These are phyloP conservation scores for Irena cyanogastra DNA, from an alignment of 2,113 vertebrate genomes.

Conservation along the genomic window DNA sequence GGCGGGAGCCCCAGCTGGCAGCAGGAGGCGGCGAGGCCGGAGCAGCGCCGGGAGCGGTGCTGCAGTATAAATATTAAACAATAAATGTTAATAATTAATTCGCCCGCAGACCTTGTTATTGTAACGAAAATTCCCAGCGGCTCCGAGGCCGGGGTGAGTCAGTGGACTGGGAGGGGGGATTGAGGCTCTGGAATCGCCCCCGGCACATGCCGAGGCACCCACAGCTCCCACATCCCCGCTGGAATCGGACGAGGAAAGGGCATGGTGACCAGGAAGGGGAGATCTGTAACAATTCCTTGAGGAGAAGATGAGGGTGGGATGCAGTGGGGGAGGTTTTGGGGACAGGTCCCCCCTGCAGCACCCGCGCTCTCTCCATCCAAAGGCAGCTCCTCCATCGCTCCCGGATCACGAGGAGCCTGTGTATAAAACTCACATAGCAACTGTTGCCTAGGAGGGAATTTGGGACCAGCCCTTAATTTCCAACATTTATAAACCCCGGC, in stretches of 20 bases:
- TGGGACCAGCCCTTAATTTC: conserved; percentile 53
- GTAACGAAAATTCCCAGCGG: conserved; percentile 22
- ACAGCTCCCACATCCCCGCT: neutral
- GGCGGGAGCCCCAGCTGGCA: neutral
- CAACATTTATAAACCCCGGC: conserved; percentile 23
- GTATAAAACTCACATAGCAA: conserved; percentile 46
- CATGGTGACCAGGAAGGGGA: neutral
- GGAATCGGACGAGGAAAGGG: neutral
- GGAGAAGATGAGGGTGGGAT: neutral
- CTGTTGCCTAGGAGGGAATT: conserved; percentile 65
- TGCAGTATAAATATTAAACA: conserved; percentile 58
- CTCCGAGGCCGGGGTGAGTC: neutral
- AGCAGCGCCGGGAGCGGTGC: neutral
- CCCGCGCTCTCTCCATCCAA: neutral
- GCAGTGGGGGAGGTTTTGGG: neutral
- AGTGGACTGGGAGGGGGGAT: neutral
- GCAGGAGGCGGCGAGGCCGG: neutral
- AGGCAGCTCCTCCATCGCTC: neutral
- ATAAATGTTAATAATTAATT: conserved; percentile 59
- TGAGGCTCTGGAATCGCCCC: neutral
- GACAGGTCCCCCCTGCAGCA: neutral
- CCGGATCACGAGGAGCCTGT: conserved; percentile 22
- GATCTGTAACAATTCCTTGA: neutral
- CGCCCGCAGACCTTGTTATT: conserved; percentile 42
- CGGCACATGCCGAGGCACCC: neutral